Evolutionary conservation across 2,113 vertebrate genomes (phyloP), one percentile per base, ranked within the genome.

Genomic region (Castor canadensis): DNA sequence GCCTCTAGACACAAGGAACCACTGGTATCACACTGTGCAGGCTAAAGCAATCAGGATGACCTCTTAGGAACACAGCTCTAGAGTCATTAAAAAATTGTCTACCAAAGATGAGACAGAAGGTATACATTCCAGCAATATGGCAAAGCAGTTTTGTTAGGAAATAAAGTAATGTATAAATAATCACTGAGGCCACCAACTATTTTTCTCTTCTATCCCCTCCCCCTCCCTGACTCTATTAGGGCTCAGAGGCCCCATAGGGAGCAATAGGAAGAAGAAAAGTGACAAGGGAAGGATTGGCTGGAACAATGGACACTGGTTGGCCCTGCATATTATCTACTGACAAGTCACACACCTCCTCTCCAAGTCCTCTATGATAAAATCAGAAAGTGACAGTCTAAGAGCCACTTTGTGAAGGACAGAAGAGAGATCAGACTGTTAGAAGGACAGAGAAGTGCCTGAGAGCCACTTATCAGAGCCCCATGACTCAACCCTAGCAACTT

Each of bases 71-170:
- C 13, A 22, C 1, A 19, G 17, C 62, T 94, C 28, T 58, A 30
- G 38, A 93, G 54, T 94, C 32, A 93, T 89, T 91, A 94, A 94
- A 91, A 83, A 89, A 56, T 85, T n/a, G 13, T 20, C 54, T 95
- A 52, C 45, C 47, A 95, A 86, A 94, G 71, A 38, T 87, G 67
- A 90, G 60, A 72, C 3, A 3, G 69, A 35, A 96, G 89, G 72
- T 64, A 89, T 75, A 77, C 19, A 13, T 92, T 90, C 56, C 17
- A 76, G 52, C 77, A 95, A 93, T 82, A 95, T 82, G 76, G 77
- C 66, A 94, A 97, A 89, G 82, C 5, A 49, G 49, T 95, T 95
- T 32, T 95, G 64, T 96, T 72, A 35, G 80, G 67, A 94, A 97
- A 94, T 87, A 93, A 95, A 86, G 26, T 6, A 77, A 85, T 66